Percentiles rank a stretch among this genome's conserved stretches.
phyloP scores from a whole-genome alignment of 2,113 vertebrate species.

The Hemicordylus capensis region DNA sequence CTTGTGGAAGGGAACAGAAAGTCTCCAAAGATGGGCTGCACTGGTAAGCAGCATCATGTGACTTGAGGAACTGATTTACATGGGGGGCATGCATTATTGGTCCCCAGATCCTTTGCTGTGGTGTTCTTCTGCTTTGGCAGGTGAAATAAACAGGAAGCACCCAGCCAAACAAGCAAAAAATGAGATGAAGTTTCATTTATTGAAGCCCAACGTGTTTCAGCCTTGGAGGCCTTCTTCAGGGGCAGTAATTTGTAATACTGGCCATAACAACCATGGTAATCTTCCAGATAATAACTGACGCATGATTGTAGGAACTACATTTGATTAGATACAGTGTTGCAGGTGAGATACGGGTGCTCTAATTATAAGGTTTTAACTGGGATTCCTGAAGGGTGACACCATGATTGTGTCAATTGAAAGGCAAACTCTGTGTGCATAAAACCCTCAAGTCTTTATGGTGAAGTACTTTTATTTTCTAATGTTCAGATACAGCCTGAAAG shows the following conservation, averaged over 20 bases:
- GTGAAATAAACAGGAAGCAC: neutral
- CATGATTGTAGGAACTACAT: neutral
- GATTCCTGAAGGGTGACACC: neutral
- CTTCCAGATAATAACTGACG: neutral
- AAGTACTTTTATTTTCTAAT: conserved; percentile 29
- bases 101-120: neutral
- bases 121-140: too few species aligned
- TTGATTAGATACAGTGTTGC: neutral
- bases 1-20: neutral
- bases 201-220: too few species aligned
- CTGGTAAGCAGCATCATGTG: neutral
- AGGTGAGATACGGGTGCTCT: neutral
- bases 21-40: neutral
- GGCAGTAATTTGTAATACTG: too few species aligned
- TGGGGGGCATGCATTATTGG: neutral
- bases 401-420: neutral
- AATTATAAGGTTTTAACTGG: neutral
- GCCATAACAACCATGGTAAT: neutral
- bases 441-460: conserved; percentile 41
- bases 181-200: too few species aligned
- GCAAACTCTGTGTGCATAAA: neutral
- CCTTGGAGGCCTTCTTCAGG: too few species aligned
- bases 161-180: too few species aligned
- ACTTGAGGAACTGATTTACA: neutral
- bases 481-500: conserved; percentile 43